Base-by-base conservation (phyloP, 2,888 invertebrate genomes). In the Epinotia ramella region DNA sequence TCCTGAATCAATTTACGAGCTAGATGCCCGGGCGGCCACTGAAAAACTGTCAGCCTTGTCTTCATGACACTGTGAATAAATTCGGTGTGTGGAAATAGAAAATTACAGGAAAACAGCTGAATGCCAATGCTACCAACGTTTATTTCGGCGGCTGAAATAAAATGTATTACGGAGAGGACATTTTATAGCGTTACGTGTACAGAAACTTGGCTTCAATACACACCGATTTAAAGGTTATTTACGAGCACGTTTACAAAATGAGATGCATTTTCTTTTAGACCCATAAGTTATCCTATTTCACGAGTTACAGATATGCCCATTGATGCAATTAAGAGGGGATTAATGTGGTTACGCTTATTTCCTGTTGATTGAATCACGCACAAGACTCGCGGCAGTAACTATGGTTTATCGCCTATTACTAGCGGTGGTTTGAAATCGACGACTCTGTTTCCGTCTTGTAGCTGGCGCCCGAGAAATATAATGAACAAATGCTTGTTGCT, bases 61-160 rank as follows among this genome's bases (percentile, higher is more conserved):
- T 86, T 84, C 82, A 79, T 83, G 85, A 83, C 86, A 85, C 84
- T 84, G 80, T 78, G 79, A 84, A 85, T 91, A 90, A 88, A 89
- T 90, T 89, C 88, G 86, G 88, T 84, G 82, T 87, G 85, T 86
- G 85, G 87, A 92, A 92, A 92, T 92, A 91, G 89, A 92, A 90
- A 89, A 89, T 86, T 83, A 84, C 86, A 87, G 89, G 87, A 85
- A 88, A 89, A 89, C 88, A 87, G 88, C 85, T 90, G 91, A 92
- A 93, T 92, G 91, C 91, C 91, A 92, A 92, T 92, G 91, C 91
- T 91, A 91, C 71, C 59, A 66, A 87, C 84, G 80, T 87, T 86
- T 90, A 91, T 92, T 90, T 89, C 81, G 81, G 88, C 84, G 83
- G 80, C 85, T 84, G 83, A 82, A 86, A 86, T 85, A 85, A 86